These are phyloP conservation scores for Oryctes rhinoceros DNA, from an alignment of 1,140 invertebrate species.

Conservation along the genomic window DNA sequence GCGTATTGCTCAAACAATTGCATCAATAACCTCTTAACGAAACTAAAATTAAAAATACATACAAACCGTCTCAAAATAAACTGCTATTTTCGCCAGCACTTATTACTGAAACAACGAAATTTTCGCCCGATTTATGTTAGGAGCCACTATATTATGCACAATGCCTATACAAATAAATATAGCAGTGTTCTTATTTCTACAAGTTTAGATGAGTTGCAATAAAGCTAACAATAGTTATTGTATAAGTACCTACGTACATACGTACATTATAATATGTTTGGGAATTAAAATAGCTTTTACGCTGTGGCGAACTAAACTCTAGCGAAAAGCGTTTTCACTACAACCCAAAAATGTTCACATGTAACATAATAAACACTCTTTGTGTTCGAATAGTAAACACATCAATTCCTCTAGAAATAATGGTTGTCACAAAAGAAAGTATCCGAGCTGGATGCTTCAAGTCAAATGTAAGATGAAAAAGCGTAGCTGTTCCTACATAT, in stretches of 20 bases:
- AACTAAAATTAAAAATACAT: constrained; percentile 36
- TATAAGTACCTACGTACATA: background rate
- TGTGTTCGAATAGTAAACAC: constrained; percentile 4
- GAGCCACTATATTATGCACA: no score
- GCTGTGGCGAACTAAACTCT: no score
- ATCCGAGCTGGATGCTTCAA: background rate
- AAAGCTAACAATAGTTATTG: background rate
- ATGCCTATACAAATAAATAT: no score
- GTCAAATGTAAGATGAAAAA: background rate
- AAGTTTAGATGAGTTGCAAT: background rate
- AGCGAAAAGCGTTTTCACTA: background rate
- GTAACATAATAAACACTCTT: constrained; percentile 2
- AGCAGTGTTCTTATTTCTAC: no score
- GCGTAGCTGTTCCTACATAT: constrained; percentile 9
- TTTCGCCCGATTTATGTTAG: background rate
- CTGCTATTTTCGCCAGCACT: background rate
- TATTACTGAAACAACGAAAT: constrained; percentile 4
- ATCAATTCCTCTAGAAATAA: constrained; percentile 10
- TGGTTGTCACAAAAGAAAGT: constrained; percentile 24
- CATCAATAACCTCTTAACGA: constrained; percentile 35
- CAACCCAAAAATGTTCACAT: background rate
- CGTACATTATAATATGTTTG: no score
- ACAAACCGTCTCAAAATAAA: constrained; percentile 12
- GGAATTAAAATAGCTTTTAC: no score
- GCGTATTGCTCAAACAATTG: constrained; percentile 35